These are phyloP conservation scores for Bujurquina vittata DNA, from an alignment of 2,113 vertebrate species.

Conservation along the genomic window DNA sequence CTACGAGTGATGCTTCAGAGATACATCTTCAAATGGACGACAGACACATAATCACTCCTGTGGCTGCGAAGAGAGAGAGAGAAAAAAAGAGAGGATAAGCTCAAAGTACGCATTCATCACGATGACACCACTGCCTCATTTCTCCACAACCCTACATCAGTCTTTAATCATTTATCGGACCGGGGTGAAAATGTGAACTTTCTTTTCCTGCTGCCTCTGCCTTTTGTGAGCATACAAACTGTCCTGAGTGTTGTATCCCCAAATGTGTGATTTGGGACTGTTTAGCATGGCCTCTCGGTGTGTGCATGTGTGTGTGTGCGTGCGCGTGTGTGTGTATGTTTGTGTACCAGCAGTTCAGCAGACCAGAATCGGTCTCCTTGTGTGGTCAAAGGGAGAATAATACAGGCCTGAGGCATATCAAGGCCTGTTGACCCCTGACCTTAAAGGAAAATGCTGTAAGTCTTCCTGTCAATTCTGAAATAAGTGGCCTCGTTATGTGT, in stretches of 20 bases:
- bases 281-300: constrained; percentile 69
- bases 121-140: constrained; percentile 64
- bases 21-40: constrained; percentile 24
- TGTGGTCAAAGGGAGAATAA: not conserved
- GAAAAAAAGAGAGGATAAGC: constrained; percentile 1
- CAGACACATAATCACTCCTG: constrained; percentile 5
- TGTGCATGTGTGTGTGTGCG: constrained; percentile 38
- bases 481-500: constrained; percentile 63
- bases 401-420: constrained; percentile 27
- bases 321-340: constrained; percentile 23
- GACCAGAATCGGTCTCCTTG: constrained; percentile 42
- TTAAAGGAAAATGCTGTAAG: constrained; percentile 69
- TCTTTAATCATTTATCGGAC: constrained; percentile 36
- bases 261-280: constrained; percentile 43
- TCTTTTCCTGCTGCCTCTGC: constrained; percentile 44
- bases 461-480: constrained; percentile 77
- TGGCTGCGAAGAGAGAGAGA: not conserved
- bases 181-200: constrained; percentile 43
- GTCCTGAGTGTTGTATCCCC: constrained; percentile 45
- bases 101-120: constrained; percentile 33
- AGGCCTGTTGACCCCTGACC: constrained; percentile 61
- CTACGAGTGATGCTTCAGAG: constrained; percentile 23
- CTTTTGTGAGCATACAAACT: constrained; percentile 55
- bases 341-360: constrained; percentile 52
- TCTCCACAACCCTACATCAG: constrained; percentile 2